A percentile compares a stretch with the other conserved stretches of the same genome.
These are phyloP conservation scores for Cryptoprocta ferox DNA, from an alignment of 2,797 vertebrate genomes.

Conservation along the genomic window DNA sequence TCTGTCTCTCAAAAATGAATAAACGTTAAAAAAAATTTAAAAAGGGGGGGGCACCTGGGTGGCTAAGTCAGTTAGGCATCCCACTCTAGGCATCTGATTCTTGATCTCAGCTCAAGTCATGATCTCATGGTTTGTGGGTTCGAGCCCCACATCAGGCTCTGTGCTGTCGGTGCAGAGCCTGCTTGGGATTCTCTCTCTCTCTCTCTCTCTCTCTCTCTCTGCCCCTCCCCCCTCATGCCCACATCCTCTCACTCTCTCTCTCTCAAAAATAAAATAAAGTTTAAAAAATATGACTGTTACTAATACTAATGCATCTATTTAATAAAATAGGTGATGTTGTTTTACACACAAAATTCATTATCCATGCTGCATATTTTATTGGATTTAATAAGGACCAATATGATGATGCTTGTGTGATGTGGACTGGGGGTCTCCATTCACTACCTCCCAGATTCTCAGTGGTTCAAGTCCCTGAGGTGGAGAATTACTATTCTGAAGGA, in stretches of 20 bases:
- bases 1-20: too few species aligned
- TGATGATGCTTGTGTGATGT: background rate
- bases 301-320: background rate
- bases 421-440: background rate
- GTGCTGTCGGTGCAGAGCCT: rapidly evolving
- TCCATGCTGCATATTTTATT: background rate
- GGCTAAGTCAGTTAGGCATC: background rate
- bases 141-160: background rate
- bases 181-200: background rate
- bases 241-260: too few species aligned
- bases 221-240: rapidly evolving
- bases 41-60: background rate
- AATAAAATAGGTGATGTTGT: background rate
- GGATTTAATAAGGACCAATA: background rate
- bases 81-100: background rate
- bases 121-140: background rate
- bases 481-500: background rate
- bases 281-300: background rate
- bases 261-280: background rate
- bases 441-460: background rate
- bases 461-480: background rate
- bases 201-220: background rate
- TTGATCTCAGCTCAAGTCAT: background rate
- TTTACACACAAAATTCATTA: background rate
- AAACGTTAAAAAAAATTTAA: too few species aligned